Evolutionary conservation across 2,797 vertebrate species (phyloP).

Genomic region (Eupleurogrammus muticus): DNA sequence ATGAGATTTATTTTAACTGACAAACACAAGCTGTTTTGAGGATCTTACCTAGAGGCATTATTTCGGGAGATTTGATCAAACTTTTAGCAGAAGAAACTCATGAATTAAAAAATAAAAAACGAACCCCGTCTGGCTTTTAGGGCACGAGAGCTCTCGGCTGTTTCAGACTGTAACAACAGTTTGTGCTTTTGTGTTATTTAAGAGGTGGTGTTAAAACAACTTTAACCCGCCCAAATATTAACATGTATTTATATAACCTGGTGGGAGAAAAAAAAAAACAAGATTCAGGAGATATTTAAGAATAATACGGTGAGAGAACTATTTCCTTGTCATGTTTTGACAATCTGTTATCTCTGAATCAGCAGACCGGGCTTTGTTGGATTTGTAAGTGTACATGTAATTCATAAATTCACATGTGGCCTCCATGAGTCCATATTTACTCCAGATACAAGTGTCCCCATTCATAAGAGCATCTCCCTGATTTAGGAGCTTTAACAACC

Average conservation of each 20-base stretch:
- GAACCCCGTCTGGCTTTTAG: neutral
- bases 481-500: constrained; percentile 25
- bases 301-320: neutral
- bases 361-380: neutral
- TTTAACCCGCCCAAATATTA: neutral
- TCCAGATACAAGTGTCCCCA: neutral
- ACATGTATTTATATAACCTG: neutral
- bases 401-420: neutral
- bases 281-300: neutral
- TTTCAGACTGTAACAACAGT: neutral
- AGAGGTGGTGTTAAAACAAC: neutral
- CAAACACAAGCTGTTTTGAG: no score
- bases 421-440: neutral
- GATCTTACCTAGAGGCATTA: no score
- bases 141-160: neutral
- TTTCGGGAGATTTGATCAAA: no score
- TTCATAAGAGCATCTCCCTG: constrained; percentile 4
- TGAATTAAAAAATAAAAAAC: neutral
- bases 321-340: constrained; percentile 9
- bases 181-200: neutral
- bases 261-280: neutral
- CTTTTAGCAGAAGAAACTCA: neutral
- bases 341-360: neutral
- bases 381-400: constrained; percentile 6
- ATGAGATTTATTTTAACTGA: no score